These are phyloP conservation scores for Pygmarrhopalites habei DNA, from an alignment of 1,140 invertebrate genomes.

Conservation along the genomic window DNA sequence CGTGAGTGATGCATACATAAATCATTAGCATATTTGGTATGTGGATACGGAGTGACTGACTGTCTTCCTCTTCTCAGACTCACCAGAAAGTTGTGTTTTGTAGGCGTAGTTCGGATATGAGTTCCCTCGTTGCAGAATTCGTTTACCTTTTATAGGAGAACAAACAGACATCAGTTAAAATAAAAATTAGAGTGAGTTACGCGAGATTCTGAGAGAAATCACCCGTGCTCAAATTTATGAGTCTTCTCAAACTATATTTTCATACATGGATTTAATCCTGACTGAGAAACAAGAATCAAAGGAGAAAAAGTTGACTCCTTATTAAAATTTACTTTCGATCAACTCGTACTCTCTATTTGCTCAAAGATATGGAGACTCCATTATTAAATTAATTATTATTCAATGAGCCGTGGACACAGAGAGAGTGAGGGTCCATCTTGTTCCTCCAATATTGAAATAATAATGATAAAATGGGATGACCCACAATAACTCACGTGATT, in stretches of 20 bases:
- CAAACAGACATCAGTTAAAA: conserved; percentile 4
- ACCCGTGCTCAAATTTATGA: conserved; percentile 2
- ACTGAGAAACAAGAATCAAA: not conserved
- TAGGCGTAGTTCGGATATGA: conserved; percentile 56
- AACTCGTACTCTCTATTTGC: not conserved
- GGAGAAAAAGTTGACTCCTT: not conserved
- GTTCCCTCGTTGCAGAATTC: conserved; percentile 53
- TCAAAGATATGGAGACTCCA: not conserved
- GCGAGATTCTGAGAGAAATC: not conserved
- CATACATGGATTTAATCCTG: not conserved
- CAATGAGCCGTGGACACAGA: too few species aligned
- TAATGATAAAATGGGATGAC: too few species aligned
- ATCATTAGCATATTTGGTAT: too few species aligned
- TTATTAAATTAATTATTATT: too few species aligned
- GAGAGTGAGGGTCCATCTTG: too few species aligned
- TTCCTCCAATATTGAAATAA: too few species aligned
- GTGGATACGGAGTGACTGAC: too few species aligned
- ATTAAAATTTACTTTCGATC: not conserved
- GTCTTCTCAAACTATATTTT: not conserved
- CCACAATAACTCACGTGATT: conserved; percentile 22
- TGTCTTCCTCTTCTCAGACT: too few species aligned
- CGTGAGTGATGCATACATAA: too few species aligned
- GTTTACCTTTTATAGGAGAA: conserved; percentile 42
- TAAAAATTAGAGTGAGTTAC: not conserved
- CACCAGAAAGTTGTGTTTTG: conserved; percentile 60